A percentile compares a stretch with the other conserved stretches of the same genome.
Conservation (phyloP, 2,888 invertebrate genomes). For the Xestoiulus laeticollis region DNA sequence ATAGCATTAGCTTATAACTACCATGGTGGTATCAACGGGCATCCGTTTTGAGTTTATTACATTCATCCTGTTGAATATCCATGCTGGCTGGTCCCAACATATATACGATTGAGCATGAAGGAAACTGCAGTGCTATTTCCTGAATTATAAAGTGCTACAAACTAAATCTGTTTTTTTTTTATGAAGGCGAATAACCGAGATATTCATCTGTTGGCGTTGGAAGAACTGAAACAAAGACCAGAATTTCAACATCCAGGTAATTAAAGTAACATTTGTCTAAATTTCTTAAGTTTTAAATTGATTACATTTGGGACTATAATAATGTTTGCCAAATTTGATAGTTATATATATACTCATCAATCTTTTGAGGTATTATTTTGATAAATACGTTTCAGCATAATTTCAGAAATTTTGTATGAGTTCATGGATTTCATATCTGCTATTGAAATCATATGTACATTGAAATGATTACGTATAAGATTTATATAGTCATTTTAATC, state of each 20-base stretch:
- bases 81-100: not conserved
- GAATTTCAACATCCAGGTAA: conserved; percentile 57
- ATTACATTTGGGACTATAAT: not conserved
- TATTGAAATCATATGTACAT: too few relatives aligned
- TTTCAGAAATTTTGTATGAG: too few relatives aligned
- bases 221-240: conserved; percentile 57
- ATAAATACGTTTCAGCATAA: too few relatives aligned
- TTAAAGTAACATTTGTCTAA: not conserved
- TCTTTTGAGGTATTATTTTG: too few relatives aligned
- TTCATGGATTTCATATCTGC: too few relatives aligned
- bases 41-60: conserved; percentile 11
- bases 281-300: not conserved
- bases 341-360: too few relatives aligned
- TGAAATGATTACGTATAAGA: too few relatives aligned
- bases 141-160: not conserved
- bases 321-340: not conserved
- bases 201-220: conserved; percentile 56
- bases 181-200: conserved; percentile 54
- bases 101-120: not conserved
- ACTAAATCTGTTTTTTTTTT: not conserved
- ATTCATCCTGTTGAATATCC: not conserved
- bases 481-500: too few relatives aligned
- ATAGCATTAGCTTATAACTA: not conserved
- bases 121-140: not conserved
- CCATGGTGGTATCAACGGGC: conserved; percentile 4